Evolutionary conservation across 1,140 invertebrate species (phyloP), one percentile per base, ranked within the genome.

Genomic region (Lepidurus arcticus): DNA sequence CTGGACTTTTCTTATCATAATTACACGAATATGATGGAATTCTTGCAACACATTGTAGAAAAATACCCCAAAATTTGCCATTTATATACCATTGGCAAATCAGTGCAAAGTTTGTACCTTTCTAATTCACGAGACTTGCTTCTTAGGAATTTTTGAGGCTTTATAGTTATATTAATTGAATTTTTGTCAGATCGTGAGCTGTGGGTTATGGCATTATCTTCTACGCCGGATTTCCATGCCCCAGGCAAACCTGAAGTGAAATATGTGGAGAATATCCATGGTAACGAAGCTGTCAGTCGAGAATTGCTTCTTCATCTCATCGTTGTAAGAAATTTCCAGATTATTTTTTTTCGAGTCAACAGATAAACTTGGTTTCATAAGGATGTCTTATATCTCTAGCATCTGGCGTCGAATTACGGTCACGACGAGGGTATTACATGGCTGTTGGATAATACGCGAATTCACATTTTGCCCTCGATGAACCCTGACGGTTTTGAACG

Each of bases 161-260:
- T 75, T 43, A 13, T 11, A 65, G 53, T 65, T 9, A 65, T 13
- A 21, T 65, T 9, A 47, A 65, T 65, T 65, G n/a, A 75, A 1
- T 34, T 16, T 43, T 44, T 82, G 82, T 73, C 81, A 93, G 92
- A 93, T 80, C 89, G 94, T 44, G 94, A 97, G 82, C 88, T 98
- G 11, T 97, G 95, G 95, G 95, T 97, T 43, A 91, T 98, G 90
- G 93, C 97, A 74, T 92, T 98, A 24, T 94, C 94, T 0, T 90
- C 91, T 53, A 95, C 91, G 53, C 95, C 91, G 0, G 93, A 92
- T 84, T 94, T 93, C 84, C 94, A 94, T 84, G 94, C 93, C 90
- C 90, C n/a, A 34, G 43, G 76, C 47, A 77, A 43, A 80, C 88
- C 88, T 9, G 86, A 88, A 83, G 83, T 91, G 79, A 90, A 90